A percentile compares a stretch with the other conserved stretches of the same genome.
These are phyloP conservation scores for Lagenorhynchus albirostris DNA, from an alignment of 2,113 vertebrate species.

Conservation along the genomic window DNA sequence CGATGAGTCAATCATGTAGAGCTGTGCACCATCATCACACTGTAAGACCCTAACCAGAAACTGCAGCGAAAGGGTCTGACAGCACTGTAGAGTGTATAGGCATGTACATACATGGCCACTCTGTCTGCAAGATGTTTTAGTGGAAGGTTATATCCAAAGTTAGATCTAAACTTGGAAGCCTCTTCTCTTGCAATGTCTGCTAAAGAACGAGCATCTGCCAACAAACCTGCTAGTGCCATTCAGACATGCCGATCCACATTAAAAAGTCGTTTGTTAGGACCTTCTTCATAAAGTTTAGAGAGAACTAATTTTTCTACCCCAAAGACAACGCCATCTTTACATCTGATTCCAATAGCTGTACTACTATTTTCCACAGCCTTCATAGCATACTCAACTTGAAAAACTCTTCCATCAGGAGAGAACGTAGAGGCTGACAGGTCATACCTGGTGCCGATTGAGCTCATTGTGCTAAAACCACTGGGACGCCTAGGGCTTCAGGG, in stretches of 20 bases:
- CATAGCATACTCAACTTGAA: conserved; percentile 99
- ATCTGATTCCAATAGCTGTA: conserved; percentile 97
- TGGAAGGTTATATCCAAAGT: conserved; percentile 97
- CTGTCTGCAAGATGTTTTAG: conserved; percentile 97
- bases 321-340: conserved; percentile 97
- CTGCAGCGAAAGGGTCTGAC: conserved; percentile 99
- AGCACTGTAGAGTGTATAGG: conserved; percentile 97
- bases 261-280: conserved; percentile 98
- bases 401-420: conserved; percentile 97
- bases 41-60: no score
- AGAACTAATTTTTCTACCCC: conserved; percentile 97
- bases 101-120: conserved; percentile 98
- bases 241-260: conserved; percentile 97
- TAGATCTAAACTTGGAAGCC: conserved; percentile 96
- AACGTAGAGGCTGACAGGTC: conserved; percentile 98
- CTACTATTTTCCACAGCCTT: conserved; percentile 99
- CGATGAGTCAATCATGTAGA: no score
- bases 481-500: not conserved
- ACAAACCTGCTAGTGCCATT: conserved; percentile 96
- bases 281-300: conserved; percentile 97
- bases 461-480: conserved; percentile 82
- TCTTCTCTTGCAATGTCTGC: conserved; percentile 97
- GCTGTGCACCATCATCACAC: no score
- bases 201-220: conserved; percentile 95
- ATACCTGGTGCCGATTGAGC: conserved; percentile 98